These are phyloP conservation scores for Chloroceryle inda DNA, from an alignment of 2,797 vertebrate genomes.

Conservation along the genomic window DNA sequence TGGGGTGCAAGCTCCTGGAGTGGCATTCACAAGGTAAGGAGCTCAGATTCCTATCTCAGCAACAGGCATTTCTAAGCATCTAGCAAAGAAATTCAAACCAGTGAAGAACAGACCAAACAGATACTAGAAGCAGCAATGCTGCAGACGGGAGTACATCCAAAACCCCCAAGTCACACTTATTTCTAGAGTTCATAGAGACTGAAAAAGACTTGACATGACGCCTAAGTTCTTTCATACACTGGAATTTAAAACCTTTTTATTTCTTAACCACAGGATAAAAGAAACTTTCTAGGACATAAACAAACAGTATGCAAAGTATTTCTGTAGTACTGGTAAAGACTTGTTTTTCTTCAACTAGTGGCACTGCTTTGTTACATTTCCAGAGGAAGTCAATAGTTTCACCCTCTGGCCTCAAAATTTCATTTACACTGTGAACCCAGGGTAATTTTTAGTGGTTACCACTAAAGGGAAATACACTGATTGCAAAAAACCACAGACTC, in stretches of 20 bases:
- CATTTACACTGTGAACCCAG: conserved; percentile 29
- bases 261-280: conserved; percentile 40
- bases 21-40: rapidly evolving
- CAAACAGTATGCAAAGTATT: conserved; percentile 1
- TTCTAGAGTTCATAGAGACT: background rate
- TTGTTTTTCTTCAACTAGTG: background rate
- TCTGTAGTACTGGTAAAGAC: background rate
- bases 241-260: background rate
- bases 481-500: conserved; percentile 65
- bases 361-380: background rate
- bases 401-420: conserved; percentile 61
- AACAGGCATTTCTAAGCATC: background rate
- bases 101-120: background rate
- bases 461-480: conserved; percentile 57
- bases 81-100: background rate
- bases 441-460: conserved; percentile 52
- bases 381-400: conserved; percentile 62
- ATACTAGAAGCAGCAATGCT: background rate
- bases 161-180: background rate
- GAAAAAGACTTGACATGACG: background rate
- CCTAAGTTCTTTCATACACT: background rate
- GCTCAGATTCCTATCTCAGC: background rate
- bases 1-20: rapidly evolving
- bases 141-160: background rate
- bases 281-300: conserved; percentile 10